Percentiles rank a stretch among this genome's conserved stretches.
These are phyloP conservation scores for Diploscapter pachys DNA, from an alignment of 1,140 invertebrate species.

Conservation along the genomic window DNA sequence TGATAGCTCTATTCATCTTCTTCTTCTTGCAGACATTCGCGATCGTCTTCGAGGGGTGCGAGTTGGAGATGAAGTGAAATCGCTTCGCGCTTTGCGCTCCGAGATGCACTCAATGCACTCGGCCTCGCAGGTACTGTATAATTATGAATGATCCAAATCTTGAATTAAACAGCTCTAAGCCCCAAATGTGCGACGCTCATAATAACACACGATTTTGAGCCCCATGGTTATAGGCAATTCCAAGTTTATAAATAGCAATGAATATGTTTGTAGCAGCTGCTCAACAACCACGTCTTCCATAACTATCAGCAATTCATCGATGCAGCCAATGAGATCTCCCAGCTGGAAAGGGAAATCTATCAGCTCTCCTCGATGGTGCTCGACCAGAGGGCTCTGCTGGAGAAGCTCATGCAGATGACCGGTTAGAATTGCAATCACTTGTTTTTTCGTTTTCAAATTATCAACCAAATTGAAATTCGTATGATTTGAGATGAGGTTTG, in stretches of 20 bases:
- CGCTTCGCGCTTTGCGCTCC: conserved; percentile 44
- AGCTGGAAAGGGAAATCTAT: conserved; percentile 95
- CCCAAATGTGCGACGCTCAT: too few species aligned
- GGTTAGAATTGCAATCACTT: conserved; percentile 18
- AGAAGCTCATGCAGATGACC: conserved; percentile 71
- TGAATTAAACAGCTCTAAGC: too few species aligned
- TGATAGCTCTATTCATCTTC: not conserved
- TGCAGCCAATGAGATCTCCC: conserved; percentile 54
- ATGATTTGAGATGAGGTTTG: too few species aligned
- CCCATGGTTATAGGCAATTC: too few species aligned
- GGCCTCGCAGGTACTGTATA: conserved; percentile 34
- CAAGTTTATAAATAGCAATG: too few species aligned
- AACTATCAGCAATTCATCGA: conserved; percentile 58
- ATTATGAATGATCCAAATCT: too few species aligned
- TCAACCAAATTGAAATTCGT: too few species aligned
- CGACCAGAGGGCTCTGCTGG: conserved; percentile 82
- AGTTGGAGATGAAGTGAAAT: conserved; percentile 47
- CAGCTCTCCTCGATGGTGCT: conserved; percentile 90
- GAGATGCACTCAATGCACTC: conserved; percentile 42
- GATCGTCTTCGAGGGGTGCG: conserved; percentile 23
- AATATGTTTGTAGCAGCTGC: conserved; percentile 15
- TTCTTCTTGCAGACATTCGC: conserved; percentile 15
- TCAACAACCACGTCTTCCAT: conserved; percentile 57
- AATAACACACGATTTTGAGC: too few species aligned
- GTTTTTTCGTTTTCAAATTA: too few species aligned